These are phyloP conservation scores for Ophraella communa DNA, from an alignment of 2,888 invertebrate species.

Conservation along the genomic window DNA sequence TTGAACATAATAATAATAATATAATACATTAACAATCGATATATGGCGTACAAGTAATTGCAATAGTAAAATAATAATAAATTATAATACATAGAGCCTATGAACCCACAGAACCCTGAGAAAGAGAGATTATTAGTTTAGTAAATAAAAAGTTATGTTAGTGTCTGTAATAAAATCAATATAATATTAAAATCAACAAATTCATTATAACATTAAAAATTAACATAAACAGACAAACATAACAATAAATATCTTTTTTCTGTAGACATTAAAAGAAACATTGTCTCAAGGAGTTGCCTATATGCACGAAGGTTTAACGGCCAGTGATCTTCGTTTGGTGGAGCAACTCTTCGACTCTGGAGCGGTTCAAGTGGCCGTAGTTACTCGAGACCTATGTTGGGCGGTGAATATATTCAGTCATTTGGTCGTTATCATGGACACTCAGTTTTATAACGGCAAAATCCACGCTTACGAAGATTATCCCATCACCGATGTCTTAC, in stretches of 20 bases:
- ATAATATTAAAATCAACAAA: too few relatives aligned
- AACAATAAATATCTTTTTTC: constrained; percentile 19
- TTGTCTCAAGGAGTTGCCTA: constrained; percentile 95
- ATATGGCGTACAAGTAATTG: too few relatives aligned
- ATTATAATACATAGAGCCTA: too few relatives aligned
- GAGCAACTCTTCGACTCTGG: constrained; percentile 93
- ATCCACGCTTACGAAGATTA: constrained; percentile 93
- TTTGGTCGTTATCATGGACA: constrained; percentile 96
- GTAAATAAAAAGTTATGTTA: too few relatives aligned
- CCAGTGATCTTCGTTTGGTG: constrained; percentile 86
- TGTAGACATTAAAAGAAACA: constrained; percentile 85
- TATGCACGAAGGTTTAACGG: constrained; percentile 91
- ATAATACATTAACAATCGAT: too few relatives aligned
- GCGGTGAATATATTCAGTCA: constrained; percentile 88
- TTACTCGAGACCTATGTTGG: constrained; percentile 92
- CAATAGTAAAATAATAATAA: too few relatives aligned
- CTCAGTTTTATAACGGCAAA: constrained; percentile 88
- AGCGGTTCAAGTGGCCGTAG: constrained; percentile 91
- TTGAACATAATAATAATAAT: too few relatives aligned
- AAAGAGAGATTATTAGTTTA: too few relatives aligned
- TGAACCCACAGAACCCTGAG: too few relatives aligned
- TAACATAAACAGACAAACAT: too few relatives aligned
- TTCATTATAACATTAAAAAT: too few relatives aligned
- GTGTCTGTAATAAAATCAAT: too few relatives aligned
- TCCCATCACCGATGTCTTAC: constrained; percentile 94